phyloP scores from a whole-genome alignment of 2,888 invertebrate genomes.

The Orthonevra nobilis region DNA sequence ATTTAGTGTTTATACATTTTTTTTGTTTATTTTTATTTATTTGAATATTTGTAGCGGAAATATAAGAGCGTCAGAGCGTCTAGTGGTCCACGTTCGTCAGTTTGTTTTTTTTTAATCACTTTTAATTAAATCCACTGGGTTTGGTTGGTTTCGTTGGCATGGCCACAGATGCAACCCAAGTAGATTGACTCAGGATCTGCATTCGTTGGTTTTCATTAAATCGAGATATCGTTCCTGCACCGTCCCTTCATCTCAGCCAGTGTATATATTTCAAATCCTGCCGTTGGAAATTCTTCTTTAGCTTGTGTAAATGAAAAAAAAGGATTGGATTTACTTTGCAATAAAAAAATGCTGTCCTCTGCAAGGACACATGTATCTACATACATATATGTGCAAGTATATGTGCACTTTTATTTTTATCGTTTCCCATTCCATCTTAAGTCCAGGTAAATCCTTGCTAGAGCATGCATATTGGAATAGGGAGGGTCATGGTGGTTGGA shows the following conservation, averaged over 20 bases:
- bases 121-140: constrained; percentile 67
- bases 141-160: constrained; percentile 56
- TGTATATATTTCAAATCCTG: background rate
- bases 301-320: background rate
- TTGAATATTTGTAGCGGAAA: constrained; percentile 43
- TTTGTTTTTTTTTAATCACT: constrained; percentile 32
- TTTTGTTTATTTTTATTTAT: constrained; percentile 57
- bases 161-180: constrained; percentile 14
- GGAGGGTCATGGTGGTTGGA: background rate
- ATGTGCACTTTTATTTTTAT: background rate
- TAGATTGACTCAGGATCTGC: constrained; percentile 51
- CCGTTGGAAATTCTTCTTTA: background rate
- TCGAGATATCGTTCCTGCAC: constrained; percentile 9
- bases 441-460: constrained; percentile 47
- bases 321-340: constrained; percentile 58
- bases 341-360: constrained; percentile 43
- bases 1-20: constrained; percentile 36
- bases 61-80: background rate
- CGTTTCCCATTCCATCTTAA: constrained; percentile 22
- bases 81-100: background rate
- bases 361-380: too few relatives aligned
- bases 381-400: background rate
- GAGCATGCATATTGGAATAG: constrained; percentile 32
- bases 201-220: constrained; percentile 66
- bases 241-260: background rate